Base-by-base conservation (phyloP, 2,888 invertebrate species). In the Neuroscelio doddi region DNA sequence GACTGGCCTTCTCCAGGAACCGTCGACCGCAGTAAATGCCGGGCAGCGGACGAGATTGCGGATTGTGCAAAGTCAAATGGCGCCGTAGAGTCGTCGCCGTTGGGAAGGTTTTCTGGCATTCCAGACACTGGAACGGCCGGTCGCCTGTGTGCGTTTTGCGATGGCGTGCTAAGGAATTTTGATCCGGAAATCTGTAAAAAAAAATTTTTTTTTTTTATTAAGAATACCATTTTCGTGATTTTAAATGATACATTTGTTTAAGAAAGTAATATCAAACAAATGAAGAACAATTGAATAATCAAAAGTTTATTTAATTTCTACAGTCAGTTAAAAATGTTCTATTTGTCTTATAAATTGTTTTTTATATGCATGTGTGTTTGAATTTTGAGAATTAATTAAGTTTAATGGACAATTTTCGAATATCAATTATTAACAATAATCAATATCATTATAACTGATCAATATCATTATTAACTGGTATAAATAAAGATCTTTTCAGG, bases 91-190 rank as follows among this genome's bases (percentile, higher is more conserved):
- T 81, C 16, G 81, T 80, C 1, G 84, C 79, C 1, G 85, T 84
- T 8, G 82, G 83, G 61, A 86, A 87, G 30, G 78, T 80, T 69
- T 86, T 86, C 32, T 82, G 80, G 64, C 87, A 86, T 46, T 83
- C 81, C 3, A 81, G 69, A 65, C 85, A 86, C 30, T 80, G 80
- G 73, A 84, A 84, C 17, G 84, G 80, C 64, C 83, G 77, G 50
- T 81, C 80, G 26, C 80, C 80, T 1, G 79, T 82, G 46, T 84
- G 84, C 14, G 75, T 78, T 50, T 81, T 84, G 15, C 83, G 77
- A 68, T 84, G 84, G 17, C 82, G 79, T 7, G 83, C 81, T 66
- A 84, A 68, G 1, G 82, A 79, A 74, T 82, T 82, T 49, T 83
- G 84, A 68, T 84, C 84, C 1, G 83, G 75, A 72, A 84, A 83